Conservation (phyloP, 1,140 invertebrate species). For the Acyrthosiphon pisum region DNA sequence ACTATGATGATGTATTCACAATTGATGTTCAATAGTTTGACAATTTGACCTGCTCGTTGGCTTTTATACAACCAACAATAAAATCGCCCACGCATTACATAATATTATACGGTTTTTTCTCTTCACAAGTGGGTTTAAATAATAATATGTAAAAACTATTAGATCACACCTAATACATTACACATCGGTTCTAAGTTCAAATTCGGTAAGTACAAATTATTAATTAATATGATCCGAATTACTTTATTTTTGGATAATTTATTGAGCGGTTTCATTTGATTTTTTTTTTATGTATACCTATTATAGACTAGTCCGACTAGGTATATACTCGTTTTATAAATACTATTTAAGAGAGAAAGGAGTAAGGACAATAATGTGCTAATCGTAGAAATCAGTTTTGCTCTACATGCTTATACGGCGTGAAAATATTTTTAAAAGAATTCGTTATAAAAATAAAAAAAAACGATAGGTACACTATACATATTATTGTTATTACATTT, state of each 20-base stretch:
- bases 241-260: background rate
- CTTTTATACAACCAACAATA: conserved; percentile 8
- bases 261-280: background rate
- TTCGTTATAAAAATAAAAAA: background rate
- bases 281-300: background rate
- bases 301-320: background rate
- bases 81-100: background rate
- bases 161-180: background rate
- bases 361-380: conserved; percentile 24
- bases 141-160: background rate
- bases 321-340: background rate
- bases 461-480: background rate
- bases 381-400: conserved; percentile 37
- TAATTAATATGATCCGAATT: background rate
- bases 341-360: background rate
- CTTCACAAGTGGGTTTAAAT: background rate
- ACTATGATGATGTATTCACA: background rate
- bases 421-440: conserved; percentile 31
- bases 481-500: background rate
- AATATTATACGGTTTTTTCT: background rate
- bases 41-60: background rate
- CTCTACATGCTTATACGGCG: conserved; percentile 32
- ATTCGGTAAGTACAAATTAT: background rate
- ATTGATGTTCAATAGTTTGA: conserved; percentile 17
- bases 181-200: background rate